Percentiles rank a stretch among this genome's conserved stretches.
phyloP scores from a whole-genome alignment of 2,888 invertebrate genomes.

The Liopterus haemorrhoidalis region DNA sequence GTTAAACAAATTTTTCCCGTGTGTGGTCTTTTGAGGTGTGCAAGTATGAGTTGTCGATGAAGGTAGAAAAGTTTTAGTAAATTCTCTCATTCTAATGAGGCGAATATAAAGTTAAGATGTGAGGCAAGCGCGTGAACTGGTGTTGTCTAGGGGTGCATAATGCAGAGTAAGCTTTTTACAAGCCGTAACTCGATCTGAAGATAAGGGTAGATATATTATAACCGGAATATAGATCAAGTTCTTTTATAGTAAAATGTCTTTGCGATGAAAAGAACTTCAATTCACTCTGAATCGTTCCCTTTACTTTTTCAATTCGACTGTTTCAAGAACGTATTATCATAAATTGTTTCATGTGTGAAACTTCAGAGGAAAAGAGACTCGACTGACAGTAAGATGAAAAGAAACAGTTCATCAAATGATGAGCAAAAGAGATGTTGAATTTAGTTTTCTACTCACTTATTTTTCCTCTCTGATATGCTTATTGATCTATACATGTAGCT shows the following conservation, averaged over 20 bases:
- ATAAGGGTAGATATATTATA: conserved; percentile 21
- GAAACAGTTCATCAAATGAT: conserved; percentile 14
- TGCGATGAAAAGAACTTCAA: conserved; percentile 17
- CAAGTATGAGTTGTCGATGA: too few species aligned
- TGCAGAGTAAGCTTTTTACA: conserved; percentile 20
- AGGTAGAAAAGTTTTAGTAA: too few species aligned
- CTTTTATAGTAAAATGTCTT: conserved; percentile 14
- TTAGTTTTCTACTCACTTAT: conserved; percentile 15
- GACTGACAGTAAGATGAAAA: conserved; percentile 12
- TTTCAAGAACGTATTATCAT: conserved; percentile 18
- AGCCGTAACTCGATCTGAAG: conserved; percentile 18
- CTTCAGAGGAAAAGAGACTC: conserved; percentile 1
- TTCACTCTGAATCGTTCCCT: conserved; percentile 15
- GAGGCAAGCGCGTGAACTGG: too few species aligned
- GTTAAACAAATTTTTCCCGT: too few species aligned
- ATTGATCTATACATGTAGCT: conserved; percentile 7
- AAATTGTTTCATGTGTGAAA: conserved; percentile 20
- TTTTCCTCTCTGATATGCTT: conserved; percentile 12
- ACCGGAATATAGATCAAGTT: conserved; percentile 21
- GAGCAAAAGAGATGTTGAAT: conserved; percentile 17
- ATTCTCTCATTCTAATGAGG: too few species aligned
- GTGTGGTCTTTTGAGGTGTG: too few species aligned
- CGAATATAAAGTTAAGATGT: too few species aligned
- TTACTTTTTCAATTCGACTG: conserved; percentile 21
- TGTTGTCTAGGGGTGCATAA: conserved; percentile 17